A percentile compares a stretch with the other conserved stretches of the same genome.
These are phyloP conservation scores for Oceanodroma leucorhoa DNA, from an alignment of 2,797 vertebrate species.

Conservation along the genomic window DNA sequence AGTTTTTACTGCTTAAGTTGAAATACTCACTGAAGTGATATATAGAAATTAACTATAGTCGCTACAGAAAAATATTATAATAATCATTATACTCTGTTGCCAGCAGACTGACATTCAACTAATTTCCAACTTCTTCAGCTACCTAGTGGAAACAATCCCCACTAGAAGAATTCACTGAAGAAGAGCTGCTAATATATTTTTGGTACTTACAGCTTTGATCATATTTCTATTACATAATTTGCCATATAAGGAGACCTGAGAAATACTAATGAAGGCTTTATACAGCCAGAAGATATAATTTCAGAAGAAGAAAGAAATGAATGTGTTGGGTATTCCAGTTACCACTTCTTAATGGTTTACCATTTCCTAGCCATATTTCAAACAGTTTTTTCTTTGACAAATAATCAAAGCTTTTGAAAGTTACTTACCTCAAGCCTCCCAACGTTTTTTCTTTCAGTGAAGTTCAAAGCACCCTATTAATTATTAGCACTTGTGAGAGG, in stretches of 20 bases:
- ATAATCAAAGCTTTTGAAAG: slow-evolving; percentile 65
- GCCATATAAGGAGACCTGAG: slow-evolving; percentile 33
- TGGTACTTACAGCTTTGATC: slow-evolving; percentile 51
- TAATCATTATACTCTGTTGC: background rate
- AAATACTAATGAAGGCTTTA: slow-evolving; percentile 52
- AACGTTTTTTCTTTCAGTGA: background rate
- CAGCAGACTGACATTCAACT: background rate
- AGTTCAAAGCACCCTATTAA: slow-evolving; percentile 65
- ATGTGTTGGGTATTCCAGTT: background rate
- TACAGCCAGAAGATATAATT: slow-evolving; percentile 47
- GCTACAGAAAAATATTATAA: background rate
- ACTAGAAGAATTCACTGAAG: slow-evolving; percentile 14
- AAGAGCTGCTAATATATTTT: slow-evolving; percentile 17
- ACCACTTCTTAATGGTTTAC: slow-evolving; percentile 44
- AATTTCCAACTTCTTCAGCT: background rate
- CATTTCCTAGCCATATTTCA: slow-evolving; percentile 25
- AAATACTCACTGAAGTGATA: background rate
- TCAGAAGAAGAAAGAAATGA: slow-evolving; percentile 8
- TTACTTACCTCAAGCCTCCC: slow-evolving; percentile 60
- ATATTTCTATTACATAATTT: slow-evolving; percentile 51
- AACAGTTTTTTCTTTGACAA: slow-evolving; percentile 33
- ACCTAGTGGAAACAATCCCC: slow-evolving; percentile 1
- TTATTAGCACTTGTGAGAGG: slow-evolving; percentile 53
- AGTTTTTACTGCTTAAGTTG: background rate
- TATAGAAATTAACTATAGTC: background rate